Base-by-base conservation (phyloP, 2,888 invertebrate genomes). In the Eurois occulta region DNA sequence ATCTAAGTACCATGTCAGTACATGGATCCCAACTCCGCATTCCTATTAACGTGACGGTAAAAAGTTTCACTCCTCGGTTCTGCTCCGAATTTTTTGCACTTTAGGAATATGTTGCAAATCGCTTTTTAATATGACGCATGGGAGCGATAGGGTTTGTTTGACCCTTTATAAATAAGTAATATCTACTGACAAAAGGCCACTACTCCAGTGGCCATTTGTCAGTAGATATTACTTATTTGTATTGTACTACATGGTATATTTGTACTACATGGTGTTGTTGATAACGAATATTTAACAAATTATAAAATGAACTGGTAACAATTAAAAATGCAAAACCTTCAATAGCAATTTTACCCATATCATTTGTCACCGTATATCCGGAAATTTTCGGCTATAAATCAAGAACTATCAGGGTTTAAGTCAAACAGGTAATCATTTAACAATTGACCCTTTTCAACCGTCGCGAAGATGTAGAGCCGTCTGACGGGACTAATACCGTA, bases 391-490 rank as follows among this genome's bases (percentile, higher is more conserved):
- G n/a, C 70, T 71, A 80, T 86, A 86, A 84, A 87, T 87, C 83
- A 81, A 83, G 72, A 84, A 85, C 75, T 78, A 86, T 86, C 77
- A 83, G 60, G 65, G 75, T 74, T 77, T 80, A 75, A 81, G 76
- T 77, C 69, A 82, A 87, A 74, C 86, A 84, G 85, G 85, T 84
- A 75, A 87, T 88, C 85, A 80, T 81, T 87, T 80, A 86, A 82
- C 88, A 88, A 81, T 83, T 78, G 80, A 88, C 88, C 88, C 87
- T 88, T 84, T 88, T 88, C 87, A 88, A 85, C 74, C 76, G 66
- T 80, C 13, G 41, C 66, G 77, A 58, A 80, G 78, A 85, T 75
- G 78, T 87, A 68, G 68, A 78, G 65, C 83, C 62, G 43, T 78
- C 73, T 81, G 79, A 77, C 75, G 13, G 32, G 64, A 78, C 72